Percentiles rank a stretch among this genome's conserved stretches.
These are phyloP conservation scores for Microctenopoma stevenorrisi DNA, from an alignment of 2,797 vertebrate genomes.

Conservation along the genomic window DNA sequence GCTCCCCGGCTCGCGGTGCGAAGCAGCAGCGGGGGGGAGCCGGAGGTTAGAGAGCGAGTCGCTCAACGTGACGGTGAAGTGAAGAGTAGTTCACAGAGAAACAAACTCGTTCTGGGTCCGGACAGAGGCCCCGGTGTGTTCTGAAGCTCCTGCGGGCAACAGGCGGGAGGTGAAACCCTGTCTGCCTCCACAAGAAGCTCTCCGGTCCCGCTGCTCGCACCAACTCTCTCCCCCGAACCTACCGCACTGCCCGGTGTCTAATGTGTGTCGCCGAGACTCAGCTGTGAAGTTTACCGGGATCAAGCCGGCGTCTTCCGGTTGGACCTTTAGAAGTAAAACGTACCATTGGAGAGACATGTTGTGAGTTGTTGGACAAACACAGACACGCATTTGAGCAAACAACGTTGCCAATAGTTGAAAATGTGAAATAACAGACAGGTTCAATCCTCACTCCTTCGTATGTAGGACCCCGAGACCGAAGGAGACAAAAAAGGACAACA, in stretches of 20 bases:
- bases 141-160: slow-evolving; percentile 23
- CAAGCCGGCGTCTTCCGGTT: background rate
- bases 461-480: too few relatives aligned
- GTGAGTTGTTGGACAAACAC: too few relatives aligned
- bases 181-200: slow-evolving; percentile 25
- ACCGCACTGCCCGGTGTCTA: slow-evolving; percentile 57
- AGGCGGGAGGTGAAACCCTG: slow-evolving; percentile 24
- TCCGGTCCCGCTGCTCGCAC: slow-evolving; percentile 13
- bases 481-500: too few relatives aligned
- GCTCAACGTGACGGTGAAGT: slow-evolving; percentile 30
- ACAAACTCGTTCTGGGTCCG: slow-evolving; percentile 38
- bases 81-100: slow-evolving; percentile 18
- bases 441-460: too few relatives aligned
- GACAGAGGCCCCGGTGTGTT: background rate
- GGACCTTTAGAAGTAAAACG: slow-evolving; percentile 52
- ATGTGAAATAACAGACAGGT: too few relatives aligned
- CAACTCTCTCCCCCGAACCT: slow-evolving; percentile 40
- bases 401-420: too few relatives aligned
- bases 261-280: slow-evolving; percentile 26
- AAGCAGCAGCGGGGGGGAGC: slow-evolving; percentile 3
- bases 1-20: slow-evolving; percentile 44
- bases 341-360: too few relatives aligned
- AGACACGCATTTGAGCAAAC: too few relatives aligned
- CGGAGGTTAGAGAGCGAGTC: slow-evolving; percentile 30
- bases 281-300: background rate